Evolutionary conservation across 2,113 vertebrate species (phyloP), one percentile per base, ranked within the genome.

Genomic region (Phyllostomus discolor): DNA sequence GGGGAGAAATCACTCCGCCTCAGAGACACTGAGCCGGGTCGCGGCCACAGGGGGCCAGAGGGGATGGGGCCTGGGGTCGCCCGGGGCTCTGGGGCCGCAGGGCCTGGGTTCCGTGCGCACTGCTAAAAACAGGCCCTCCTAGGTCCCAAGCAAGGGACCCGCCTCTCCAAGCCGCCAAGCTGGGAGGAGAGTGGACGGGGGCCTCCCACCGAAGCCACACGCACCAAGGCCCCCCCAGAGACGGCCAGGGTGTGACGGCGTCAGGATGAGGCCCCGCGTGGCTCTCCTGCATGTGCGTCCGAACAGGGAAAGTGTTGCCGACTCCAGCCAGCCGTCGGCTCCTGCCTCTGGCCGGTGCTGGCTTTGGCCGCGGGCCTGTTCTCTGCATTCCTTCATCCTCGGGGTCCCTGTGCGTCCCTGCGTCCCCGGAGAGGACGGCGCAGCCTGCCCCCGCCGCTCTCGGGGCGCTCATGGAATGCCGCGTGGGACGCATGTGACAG

Each of bases 41-140:
- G 7, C 3, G 14, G n/a, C 72, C 57, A 38, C 2, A 11, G 0
- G 14, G 35, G 50, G 15, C 12, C 41, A 43, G 24, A 12, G 4
- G 20, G 66, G 64, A 28, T 20, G 38, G 38, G 12, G 50, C 48
- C 28, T 62, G 11, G 3, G 24, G 3, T 1, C 4, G 22, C 14
- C 24, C 33, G 7, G 10, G 0, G 20, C 38, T 31, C 8, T 7
- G 24, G 15, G 28, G 54, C 17, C 19, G 3, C 4, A 7, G 1
- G 3, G 6, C 35, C n/a, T 3, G 0, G 10, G 33, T 48, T 22
- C 33, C 0, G 3, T 4, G 0, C 0, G 5, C 20, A 0, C 22
- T 28, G 5, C 82, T 69, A 17, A 28, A 48, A 50, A 20, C 38
- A 69, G 64, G 14, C 11, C 1, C 14, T 10, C 12, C 5, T 9